A percentile compares a stretch with the other conserved stretches of the same genome.
These are phyloP conservation scores for Macrocentrus cingulum DNA, from an alignment of 1,140 invertebrate species.

Conservation along the genomic window DNA sequence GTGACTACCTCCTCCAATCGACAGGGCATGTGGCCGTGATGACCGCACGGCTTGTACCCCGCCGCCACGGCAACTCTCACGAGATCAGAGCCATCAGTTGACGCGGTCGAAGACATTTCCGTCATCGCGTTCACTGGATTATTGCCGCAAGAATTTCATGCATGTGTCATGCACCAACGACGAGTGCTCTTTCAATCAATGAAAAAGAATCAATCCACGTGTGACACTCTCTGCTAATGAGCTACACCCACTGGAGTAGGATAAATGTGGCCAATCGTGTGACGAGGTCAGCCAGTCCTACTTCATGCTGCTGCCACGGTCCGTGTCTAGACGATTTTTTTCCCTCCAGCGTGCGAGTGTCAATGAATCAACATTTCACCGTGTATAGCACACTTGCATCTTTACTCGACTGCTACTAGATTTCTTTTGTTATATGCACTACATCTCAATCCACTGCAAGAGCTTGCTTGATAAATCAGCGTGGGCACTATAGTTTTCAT, in stretches of 20 bases:
- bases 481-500: too few species aligned
- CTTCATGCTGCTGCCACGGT: background rate
- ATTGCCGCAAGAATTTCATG: too few species aligned
- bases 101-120: background rate
- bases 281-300: slow-evolving; percentile 26
- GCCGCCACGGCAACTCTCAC: background rate
- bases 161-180: too few species aligned
- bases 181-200: too few species aligned
- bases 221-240: too few species aligned
- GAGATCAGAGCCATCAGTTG: too few species aligned
- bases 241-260: too few species aligned
- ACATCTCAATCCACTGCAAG: background rate
- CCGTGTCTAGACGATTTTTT: slow-evolving; percentile 28
- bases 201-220: too few species aligned
- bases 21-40: slow-evolving; percentile 31
- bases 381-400: background rate
- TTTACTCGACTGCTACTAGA: background rate
- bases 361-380: background rate
- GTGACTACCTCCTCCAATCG: slow-evolving; percentile 36
- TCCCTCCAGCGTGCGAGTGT: slow-evolving; percentile 9
- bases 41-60: slow-evolving; percentile 7
- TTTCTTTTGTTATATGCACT: background rate
- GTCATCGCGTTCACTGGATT: too few species aligned
- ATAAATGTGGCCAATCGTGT: slow-evolving; percentile 10
- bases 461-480: too few species aligned